Evolutionary conservation across 2,888 invertebrate genomes (phyloP), one percentile per base, ranked within the genome.

Genomic region (Hyposoter dolosus): DNA sequence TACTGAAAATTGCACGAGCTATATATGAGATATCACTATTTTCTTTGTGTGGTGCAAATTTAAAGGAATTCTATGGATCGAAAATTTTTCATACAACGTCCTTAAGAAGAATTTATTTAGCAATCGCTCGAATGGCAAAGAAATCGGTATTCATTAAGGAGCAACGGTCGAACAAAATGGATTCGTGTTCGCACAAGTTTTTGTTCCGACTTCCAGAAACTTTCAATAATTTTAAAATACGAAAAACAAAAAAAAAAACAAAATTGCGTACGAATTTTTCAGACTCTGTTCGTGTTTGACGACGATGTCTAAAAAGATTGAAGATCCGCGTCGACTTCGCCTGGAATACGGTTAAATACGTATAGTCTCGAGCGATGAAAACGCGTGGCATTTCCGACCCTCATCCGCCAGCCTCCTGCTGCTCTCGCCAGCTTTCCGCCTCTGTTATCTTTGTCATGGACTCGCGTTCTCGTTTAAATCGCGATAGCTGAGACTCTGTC

Each of bases 371-470:
- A 83, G 65, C 71, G 65, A 28, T 53, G 72, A 79, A 82, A 82
- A 80, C 76, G 79, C 85, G 82, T 79, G 71, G 79, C 79, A 60
- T 65, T 85, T 77, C 80, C 80, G 35, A 74, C 83, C 83, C 77
- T 71, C 85, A 68, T 56, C 53, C 56, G 17, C 32, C 68, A 53
- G 40, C 66, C 80, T 84, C 86, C 56, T 60, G 75, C 75, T 71
- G 75, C 75, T 75, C 75, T 88, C 88, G 84, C 82, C 78, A 82
- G 82, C 84, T 89, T 88, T 83, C 86, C 83, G 82, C 83, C 82
- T 87, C 88, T 88, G 90, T 93, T 93, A 93, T 93, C 93, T 93
- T 92, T 91, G 91, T 91, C 89, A 91, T 90, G 50, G 71, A 45
- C 43, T 77, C 81, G 23, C 80, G 66, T 78, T 76, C 56, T 28